Conservation (phyloP, 2,113 vertebrate species). For the Crotalus helleri region DNA sequence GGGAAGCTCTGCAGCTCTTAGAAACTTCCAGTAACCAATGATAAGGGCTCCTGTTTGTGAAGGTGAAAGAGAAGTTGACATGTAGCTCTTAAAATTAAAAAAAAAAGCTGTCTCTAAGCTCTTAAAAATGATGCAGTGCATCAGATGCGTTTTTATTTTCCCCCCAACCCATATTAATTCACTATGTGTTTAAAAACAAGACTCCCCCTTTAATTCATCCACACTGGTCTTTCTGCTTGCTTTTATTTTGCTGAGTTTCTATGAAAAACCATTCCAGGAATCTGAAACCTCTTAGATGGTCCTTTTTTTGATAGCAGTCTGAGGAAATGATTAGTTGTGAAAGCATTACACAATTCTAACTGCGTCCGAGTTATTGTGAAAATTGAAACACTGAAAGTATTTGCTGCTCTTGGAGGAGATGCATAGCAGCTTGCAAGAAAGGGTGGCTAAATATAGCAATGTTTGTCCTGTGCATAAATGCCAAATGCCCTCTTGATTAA, state of each 20-base stretch:
- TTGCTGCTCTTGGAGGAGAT: constrained; percentile 47
- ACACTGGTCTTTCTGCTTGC: background rate
- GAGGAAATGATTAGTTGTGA: background rate
- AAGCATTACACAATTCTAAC: background rate
- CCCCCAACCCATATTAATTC: too few species aligned
- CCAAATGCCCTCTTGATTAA: constrained; percentile 20
- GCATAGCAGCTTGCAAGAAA: constrained; percentile 47
- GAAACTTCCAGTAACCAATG: background rate
- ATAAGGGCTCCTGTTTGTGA: background rate
- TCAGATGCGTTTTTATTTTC: background rate
- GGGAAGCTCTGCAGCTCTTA: background rate
- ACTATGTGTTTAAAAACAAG: background rate
- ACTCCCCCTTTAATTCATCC: background rate
- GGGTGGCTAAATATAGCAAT: constrained; percentile 56
- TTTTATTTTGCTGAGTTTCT: background rate
- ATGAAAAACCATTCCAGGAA: background rate
- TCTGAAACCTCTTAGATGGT: background rate
- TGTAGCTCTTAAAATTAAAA: background rate
- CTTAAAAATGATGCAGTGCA: background rate
- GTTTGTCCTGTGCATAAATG: constrained; percentile 48
- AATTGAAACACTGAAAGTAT: constrained; percentile 25
- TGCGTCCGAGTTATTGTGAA: constrained; percentile 43
- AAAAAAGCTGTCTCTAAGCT: background rate
- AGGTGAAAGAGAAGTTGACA: background rate
- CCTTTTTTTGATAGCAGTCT: background rate